Percentiles rank a stretch among this genome's conserved stretches.
Conservation (phyloP, 2,888 invertebrate species). For the Platycheirus rosarum region DNA sequence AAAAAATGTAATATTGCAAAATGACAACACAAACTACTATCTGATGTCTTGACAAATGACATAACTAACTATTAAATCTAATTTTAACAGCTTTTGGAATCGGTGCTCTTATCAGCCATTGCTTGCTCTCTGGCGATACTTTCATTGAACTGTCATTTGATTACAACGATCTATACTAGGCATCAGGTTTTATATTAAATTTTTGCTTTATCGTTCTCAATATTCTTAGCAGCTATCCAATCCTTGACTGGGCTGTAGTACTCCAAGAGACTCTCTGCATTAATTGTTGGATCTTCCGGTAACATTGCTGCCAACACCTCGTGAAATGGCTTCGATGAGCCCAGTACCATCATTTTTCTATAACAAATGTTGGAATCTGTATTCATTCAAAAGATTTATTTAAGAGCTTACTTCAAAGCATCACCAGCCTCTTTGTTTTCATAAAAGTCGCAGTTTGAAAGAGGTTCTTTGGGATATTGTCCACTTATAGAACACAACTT, state of each 20-base stretch:
- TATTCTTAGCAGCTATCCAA: not conserved
- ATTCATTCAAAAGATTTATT: not conserved
- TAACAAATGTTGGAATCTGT: not conserved
- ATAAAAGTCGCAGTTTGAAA: conserved; percentile 13
- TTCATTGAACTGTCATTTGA: too few species aligned
- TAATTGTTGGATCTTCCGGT: conserved; percentile 7
- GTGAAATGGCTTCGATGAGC: not conserved
- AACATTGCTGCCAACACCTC: not conserved
- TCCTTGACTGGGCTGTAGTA: not conserved
- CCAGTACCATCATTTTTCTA: conserved; percentile 19
- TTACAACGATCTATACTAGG: too few species aligned
- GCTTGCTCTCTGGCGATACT: too few species aligned
- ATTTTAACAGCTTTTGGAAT: too few species aligned
- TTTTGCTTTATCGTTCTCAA: too few species aligned
- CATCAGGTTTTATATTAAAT: too few species aligned
- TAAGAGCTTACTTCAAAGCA: conserved; percentile 13
- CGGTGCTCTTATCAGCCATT: too few species aligned
- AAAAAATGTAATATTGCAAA: too few species aligned
- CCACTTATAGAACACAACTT: conserved; percentile 4
- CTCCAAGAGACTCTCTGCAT: not conserved
- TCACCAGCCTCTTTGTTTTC: conserved; percentile 6
- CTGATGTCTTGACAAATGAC: too few species aligned
- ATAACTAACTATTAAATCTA: too few species aligned
- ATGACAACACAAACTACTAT: too few species aligned
- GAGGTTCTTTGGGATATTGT: not conserved